A percentile compares a stretch with the other conserved stretches of the same genome.
phyloP scores from a whole-genome alignment of 1,140 invertebrate genomes.

The Plectrocnemia conspersa region DNA sequence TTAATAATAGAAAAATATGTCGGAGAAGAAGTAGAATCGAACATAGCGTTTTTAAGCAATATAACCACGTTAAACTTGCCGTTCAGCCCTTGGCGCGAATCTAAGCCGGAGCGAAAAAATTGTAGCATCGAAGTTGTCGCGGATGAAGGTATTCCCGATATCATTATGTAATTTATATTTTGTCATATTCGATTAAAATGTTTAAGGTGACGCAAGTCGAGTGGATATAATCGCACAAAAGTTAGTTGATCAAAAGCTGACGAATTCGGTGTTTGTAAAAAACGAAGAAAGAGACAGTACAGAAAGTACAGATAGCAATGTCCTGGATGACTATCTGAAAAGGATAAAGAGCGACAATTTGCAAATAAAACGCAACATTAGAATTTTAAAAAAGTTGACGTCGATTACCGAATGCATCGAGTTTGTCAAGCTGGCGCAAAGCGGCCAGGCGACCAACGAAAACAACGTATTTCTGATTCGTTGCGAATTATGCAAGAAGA shows the following conservation, averaged over 20 bases:
- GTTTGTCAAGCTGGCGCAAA: slow-evolving; percentile 36
- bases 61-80: too few species aligned
- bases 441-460: slow-evolving; percentile 41
- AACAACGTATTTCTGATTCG: slow-evolving; percentile 41
- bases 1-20: too few species aligned
- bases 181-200: not conserved
- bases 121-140: too few species aligned
- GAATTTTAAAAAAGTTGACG: slow-evolving; percentile 48
- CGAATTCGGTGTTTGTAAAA: not conserved
- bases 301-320: slow-evolving; percentile 29
- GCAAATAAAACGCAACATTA: slow-evolving; percentile 46
- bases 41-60: too few species aligned
- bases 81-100: too few species aligned
- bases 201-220: too few species aligned
- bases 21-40: too few species aligned
- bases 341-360: slow-evolving; percentile 49
- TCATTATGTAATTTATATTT: too few species aligned
- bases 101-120: too few species aligned
- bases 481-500: slow-evolving; percentile 49
- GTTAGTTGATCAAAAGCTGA: not conserved
- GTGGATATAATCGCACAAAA: too few species aligned
- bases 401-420: slow-evolving; percentile 25
- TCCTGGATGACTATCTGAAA: slow-evolving; percentile 45
- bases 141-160: too few species aligned
- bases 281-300: not conserved